phyloP scores from a whole-genome alignment of 2,113 vertebrate genomes.

The Himantopus leucocephalus region DNA sequence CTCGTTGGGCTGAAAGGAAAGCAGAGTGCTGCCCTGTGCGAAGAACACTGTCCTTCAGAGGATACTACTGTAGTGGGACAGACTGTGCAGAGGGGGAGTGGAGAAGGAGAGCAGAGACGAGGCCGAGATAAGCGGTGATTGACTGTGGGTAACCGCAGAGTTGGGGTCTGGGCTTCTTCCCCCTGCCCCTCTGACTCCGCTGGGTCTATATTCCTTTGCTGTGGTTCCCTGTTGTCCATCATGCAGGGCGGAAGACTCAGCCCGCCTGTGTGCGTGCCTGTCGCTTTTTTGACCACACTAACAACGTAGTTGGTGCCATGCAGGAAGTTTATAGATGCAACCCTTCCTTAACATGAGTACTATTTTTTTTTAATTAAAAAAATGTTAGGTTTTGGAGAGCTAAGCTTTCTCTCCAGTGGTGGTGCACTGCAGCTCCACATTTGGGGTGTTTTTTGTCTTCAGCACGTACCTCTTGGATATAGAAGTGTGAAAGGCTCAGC shows the following conservation, averaged over 20 bases:
- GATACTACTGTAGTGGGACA: fast-evolving
- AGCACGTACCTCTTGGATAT: too few species aligned
- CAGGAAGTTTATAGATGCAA: background rate
- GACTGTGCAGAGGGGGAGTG: fast-evolving
- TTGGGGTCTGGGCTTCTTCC: fast-evolving
- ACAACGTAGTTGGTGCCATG: fast-evolving
- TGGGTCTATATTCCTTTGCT: background rate
- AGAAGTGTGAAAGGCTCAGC: too few species aligned
- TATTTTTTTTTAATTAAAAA: too few species aligned
- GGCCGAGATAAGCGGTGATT: fast-evolving
- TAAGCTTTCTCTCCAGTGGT: background rate
- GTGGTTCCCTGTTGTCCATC: fast-evolving
- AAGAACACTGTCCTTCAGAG: fast-evolving
- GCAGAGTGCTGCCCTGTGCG: fast-evolving
- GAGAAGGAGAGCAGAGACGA: fast-evolving
- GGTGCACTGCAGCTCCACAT: background rate
- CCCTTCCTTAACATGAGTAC: fast-evolving
- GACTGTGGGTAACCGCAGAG: fast-evolving
- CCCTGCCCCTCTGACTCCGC: fast-evolving
- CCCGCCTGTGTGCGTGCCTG: background rate
- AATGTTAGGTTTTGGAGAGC: background rate
- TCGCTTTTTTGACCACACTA: fast-evolving
- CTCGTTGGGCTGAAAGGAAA: fast-evolving
- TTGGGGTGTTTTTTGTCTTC: too few species aligned
- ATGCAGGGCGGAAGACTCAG: fast-evolving